A percentile compares a stretch with the other conserved stretches of the same genome.
Evolutionary conservation across 2,113 vertebrate species (phyloP).

Genomic region (Uria lomvia): DNA sequence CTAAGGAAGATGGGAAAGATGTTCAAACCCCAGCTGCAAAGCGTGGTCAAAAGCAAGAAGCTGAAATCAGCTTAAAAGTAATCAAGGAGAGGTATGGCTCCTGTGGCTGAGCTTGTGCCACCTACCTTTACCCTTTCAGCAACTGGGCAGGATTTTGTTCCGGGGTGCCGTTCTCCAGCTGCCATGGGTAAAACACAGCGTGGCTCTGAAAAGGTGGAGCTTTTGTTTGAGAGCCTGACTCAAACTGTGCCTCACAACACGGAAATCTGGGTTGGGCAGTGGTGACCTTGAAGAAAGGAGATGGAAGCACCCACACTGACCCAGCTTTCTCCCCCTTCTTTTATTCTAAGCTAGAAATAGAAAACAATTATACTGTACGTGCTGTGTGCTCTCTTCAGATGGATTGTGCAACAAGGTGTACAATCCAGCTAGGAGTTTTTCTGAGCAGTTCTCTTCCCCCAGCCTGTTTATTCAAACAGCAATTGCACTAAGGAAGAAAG

Average conservation of each 20-base stretch:
- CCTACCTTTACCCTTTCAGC: background rate
- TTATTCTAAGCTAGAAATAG: background rate
- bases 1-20: background rate
- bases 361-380: accelerated
- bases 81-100: background rate
- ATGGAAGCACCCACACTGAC: background rate
- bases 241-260: background rate
- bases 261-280: background rate
- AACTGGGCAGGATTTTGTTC: background rate
- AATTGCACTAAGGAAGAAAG: background rate
- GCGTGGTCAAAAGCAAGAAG: background rate
- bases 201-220: background rate
- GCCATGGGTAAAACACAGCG: background rate
- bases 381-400: background rate
- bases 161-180: background rate
- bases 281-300: background rate
- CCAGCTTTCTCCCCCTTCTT: background rate
- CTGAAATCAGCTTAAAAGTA: background rate
- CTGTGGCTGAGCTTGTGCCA: background rate
- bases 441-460: background rate
- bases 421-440: background rate
- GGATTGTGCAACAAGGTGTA: background rate
- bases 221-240: background rate
- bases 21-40: background rate
- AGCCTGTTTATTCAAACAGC: background rate